Conservation (phyloP, 2,888 invertebrate species). For the Orthosia gracilis region DNA sequence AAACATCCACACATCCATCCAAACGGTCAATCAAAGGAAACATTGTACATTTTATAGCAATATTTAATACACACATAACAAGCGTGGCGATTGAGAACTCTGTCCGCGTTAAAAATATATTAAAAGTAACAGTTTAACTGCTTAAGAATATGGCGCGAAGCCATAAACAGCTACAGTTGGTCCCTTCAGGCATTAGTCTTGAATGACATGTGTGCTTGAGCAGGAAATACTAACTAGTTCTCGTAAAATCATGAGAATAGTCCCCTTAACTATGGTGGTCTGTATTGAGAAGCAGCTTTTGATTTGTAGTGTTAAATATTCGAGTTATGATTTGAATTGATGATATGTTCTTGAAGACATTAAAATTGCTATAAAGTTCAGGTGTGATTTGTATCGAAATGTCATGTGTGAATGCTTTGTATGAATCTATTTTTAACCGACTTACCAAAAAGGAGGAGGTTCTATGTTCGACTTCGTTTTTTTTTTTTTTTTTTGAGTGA, state of each 20-base stretch:
- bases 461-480: too few species aligned
- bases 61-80: conserved; percentile 62
- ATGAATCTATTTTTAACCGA: too few species aligned
- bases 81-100: conserved; percentile 58
- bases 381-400: too few species aligned
- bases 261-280: conserved; percentile 36
- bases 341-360: neutral
- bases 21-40: conserved; percentile 57
- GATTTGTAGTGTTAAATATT: conserved; percentile 16
- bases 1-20: conserved; percentile 22
- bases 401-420: too few species aligned
- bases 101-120: conserved; percentile 55
- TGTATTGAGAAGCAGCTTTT: conserved; percentile 14
- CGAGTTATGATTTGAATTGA: conserved; percentile 16
- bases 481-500: too few species aligned
- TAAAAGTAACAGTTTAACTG: conserved; percentile 62
- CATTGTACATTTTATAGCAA: conserved; percentile 67
- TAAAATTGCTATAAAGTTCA: conserved; percentile 24
- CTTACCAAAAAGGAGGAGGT: too few species aligned
- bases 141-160: conserved; percentile 72
- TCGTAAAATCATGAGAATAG: conserved; percentile 62
- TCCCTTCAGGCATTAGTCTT: conserved; percentile 71
- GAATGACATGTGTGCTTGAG: conserved; percentile 72
- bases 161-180: conserved; percentile 56
- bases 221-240: conserved; percentile 60